Conservation (phyloP, 2,113 vertebrate genomes). For the Epinephelus lanceolatus region DNA sequence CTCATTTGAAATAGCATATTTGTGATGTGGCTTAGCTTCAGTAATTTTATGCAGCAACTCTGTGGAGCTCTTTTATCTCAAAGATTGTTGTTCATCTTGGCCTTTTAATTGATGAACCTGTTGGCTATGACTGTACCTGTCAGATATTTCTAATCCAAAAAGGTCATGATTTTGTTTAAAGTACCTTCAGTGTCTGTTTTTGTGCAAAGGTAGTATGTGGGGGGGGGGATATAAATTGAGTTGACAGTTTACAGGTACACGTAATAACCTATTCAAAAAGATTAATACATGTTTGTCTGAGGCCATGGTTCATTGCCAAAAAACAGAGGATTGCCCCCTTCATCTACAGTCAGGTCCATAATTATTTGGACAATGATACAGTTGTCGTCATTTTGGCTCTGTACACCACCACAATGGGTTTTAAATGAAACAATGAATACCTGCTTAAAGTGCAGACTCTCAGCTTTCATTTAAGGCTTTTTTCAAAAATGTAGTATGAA, state of each 20-base stretch:
- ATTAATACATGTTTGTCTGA: not conserved
- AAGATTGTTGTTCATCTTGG: conserved; percentile 37
- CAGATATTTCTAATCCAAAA: conserved; percentile 17
- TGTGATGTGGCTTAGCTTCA: not conserved
- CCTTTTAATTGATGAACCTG: conserved; percentile 34
- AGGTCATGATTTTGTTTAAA: conserved; percentile 14
- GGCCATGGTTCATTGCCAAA: no score
- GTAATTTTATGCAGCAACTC: conserved; percentile 8
- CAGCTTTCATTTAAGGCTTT: no score
- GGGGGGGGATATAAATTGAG: no score
- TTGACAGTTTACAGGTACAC: not conserved
- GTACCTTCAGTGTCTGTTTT: not conserved
- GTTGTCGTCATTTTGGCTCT: no score
- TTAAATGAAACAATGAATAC: no score
- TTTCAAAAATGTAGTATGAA: no score
- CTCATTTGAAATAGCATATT: not conserved
- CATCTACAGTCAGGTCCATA: no score
- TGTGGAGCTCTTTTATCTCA: conserved; percentile 15
- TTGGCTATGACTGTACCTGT: conserved; percentile 23
- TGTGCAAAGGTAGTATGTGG: not conserved
- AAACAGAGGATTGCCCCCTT: no score
- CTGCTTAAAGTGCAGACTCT: no score
- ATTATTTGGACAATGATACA: no score
- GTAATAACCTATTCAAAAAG: not conserved
- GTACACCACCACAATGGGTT: no score